phyloP scores from a whole-genome alignment of 2,113 vertebrate species.

The Psittacula cyanocephala region DNA sequence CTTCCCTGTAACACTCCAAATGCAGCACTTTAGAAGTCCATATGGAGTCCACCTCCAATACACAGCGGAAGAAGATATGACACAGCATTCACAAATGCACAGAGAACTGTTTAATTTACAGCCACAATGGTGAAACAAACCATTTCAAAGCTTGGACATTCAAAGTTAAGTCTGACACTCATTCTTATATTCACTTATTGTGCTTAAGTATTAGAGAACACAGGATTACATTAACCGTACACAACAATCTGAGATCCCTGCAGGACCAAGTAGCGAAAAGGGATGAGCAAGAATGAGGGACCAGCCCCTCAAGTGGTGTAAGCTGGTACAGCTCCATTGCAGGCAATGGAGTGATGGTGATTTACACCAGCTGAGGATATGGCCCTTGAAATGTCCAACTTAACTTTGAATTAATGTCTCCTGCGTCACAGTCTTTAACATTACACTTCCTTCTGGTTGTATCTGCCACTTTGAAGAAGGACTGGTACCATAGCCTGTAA shows the following conservation, averaged over 20 bases:
- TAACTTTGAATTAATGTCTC: constrained; percentile 65
- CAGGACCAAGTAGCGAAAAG: constrained; percentile 7
- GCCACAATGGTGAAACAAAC: constrained; percentile 70
- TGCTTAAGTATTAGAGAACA: constrained; percentile 69
- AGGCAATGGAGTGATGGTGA: neutral
- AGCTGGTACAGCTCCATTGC: constrained; percentile 51
- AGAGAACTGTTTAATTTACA: constrained; percentile 73
- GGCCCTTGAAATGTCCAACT: constrained; percentile 63
- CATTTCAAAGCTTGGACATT: constrained; percentile 68
- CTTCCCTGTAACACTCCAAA: constrained; percentile 15
- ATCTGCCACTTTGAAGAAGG: neutral
- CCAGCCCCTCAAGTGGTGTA: constrained; percentile 69
- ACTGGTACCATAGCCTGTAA: neutral
- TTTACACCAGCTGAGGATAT: constrained; percentile 65
- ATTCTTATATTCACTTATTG: constrained; percentile 68
- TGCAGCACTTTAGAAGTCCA: neutral
- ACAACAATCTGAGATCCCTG: constrained; percentile 53
- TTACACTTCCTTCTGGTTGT: neutral
- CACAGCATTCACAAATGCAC: constrained; percentile 67
- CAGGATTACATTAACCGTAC: constrained; percentile 51
- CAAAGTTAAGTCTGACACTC: constrained; percentile 72
- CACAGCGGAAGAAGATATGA: constrained; percentile 59
- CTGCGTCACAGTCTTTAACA: neutral
- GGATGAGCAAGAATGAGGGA: constrained; percentile 64
- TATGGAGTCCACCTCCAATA: constrained; percentile 19